Evolutionary conservation across 1,140 invertebrate species (phyloP), one percentile per base, ranked within the genome.

Genomic region (Adelges cooleyi): DNA sequence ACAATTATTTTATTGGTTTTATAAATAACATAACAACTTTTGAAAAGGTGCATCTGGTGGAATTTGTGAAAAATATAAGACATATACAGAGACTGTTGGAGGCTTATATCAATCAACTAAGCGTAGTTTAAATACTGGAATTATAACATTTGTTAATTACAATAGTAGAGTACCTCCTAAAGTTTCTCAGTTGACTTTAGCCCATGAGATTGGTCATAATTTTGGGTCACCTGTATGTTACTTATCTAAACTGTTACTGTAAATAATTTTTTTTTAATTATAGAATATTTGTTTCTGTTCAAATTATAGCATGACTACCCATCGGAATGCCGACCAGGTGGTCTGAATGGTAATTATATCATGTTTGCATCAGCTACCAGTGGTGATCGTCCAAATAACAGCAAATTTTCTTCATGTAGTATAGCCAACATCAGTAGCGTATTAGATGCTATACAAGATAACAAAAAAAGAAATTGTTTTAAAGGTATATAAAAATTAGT

Each of bases 121-220:
- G 75, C 80, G 92, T 54, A 96, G 92, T 38, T 79, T 99, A 0
- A 99, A 99, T 77, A 99, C 96, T 0, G 97, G 97, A 42, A 98
- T 99, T 69, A 96, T 99, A 42, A 99, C 97, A 2, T 94, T 99
- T 75, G 90, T 99, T 13, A 99, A 99, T 78, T 99, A 99, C 78
- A 96, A 97, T 72, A 94, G 89, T 73, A 78, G 92, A 50, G 95
- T 99, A 18, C 95, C 89, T 66, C 92, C 90, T 0, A 95, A 95
- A 77, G 96, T 99, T 17, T 98, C 94, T 6, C 95, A 98, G 73
- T 77, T 99, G 13, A 99, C 96, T 9, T 79, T 99, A 65, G 97
- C 96, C 9, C 96, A 99, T 75, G 96, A 99, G 78, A 97, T 99
- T 72, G 96, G 96, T 3, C 96, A 99, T 73, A 99, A 98, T 77